Conservation (phyloP, 2,797 vertebrate species). For the Rachycentron canadum region DNA sequence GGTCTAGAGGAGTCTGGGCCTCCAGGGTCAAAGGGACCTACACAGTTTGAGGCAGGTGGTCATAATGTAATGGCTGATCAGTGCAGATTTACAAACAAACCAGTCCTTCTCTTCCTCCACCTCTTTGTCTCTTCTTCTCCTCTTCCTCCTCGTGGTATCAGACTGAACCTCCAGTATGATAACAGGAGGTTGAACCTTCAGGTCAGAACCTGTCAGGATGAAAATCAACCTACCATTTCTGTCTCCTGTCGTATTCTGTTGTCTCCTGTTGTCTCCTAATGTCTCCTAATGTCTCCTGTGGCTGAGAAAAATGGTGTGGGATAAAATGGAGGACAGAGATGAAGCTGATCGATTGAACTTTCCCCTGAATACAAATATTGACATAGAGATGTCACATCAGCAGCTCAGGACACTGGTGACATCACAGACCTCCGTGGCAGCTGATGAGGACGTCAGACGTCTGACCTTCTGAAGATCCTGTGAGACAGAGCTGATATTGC, state of each 20-base stretch:
- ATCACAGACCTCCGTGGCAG: neutral
- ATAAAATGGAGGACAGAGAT: conserved; percentile 44
- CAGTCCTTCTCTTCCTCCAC: no score
- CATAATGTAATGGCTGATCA: no score
- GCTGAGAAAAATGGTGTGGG: neutral
- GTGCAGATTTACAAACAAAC: no score
- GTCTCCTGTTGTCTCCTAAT: neutral
- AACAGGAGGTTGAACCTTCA: neutral
- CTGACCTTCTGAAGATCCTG: neutral
- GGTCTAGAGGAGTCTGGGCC: no score
- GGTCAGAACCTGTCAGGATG: neutral
- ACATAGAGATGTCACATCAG: conserved; percentile 42
- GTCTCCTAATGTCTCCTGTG: neutral
- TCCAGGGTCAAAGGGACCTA: no score
- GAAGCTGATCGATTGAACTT: conserved; percentile 45
- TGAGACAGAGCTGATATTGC: neutral
- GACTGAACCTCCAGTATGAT: no score
- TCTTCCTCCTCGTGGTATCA: neutral
- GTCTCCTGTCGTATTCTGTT: neutral
- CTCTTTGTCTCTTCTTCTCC: no score
- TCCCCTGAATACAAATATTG: conserved; percentile 76
- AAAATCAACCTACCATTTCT: neutral
- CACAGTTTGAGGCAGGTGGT: no score
- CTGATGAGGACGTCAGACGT: conserved; percentile 1
- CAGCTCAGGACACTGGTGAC: neutral